phyloP scores from a whole-genome alignment of 2,888 invertebrate genomes.

The Euphydryas editha region DNA sequence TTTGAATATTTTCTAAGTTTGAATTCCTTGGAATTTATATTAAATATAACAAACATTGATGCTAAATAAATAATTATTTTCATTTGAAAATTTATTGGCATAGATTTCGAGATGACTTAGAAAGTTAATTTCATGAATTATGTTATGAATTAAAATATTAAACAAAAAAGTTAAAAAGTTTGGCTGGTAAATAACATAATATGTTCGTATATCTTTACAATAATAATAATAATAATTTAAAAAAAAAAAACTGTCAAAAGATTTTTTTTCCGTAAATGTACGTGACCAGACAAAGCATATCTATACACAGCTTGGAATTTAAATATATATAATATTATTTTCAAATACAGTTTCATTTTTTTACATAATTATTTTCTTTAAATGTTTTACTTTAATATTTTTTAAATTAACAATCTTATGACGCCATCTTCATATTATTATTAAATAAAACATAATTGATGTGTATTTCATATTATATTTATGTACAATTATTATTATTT shows the following conservation, averaged over 20 bases:
- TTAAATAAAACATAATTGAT: background rate
- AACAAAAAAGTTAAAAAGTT: background rate
- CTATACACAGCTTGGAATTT: no score
- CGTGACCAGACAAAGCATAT: no score
- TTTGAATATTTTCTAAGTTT: constrained; percentile 41
- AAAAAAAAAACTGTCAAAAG: no score
- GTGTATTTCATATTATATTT: constrained; percentile 2
- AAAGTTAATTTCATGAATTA: background rate
- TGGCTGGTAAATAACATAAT: no score
- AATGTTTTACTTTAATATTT: background rate
- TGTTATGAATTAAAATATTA: background rate
- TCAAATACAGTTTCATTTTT: background rate
- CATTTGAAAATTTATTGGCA: background rate
- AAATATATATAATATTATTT: background rate
- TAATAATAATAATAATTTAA: no score
- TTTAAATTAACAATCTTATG: background rate
- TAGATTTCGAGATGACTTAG: background rate
- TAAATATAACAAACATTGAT: constrained; percentile 17
- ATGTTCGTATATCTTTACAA: no score
- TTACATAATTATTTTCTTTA: background rate
- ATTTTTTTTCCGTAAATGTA: no score
- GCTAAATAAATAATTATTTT: constrained; percentile 17
- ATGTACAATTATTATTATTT: constrained; percentile 8
- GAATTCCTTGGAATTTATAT: constrained; percentile 46
- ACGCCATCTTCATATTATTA: background rate